Percentiles rank a stretch among this genome's conserved stretches.
Conservation (phyloP, 2,888 invertebrate species). For the Dasypolia templi region DNA sequence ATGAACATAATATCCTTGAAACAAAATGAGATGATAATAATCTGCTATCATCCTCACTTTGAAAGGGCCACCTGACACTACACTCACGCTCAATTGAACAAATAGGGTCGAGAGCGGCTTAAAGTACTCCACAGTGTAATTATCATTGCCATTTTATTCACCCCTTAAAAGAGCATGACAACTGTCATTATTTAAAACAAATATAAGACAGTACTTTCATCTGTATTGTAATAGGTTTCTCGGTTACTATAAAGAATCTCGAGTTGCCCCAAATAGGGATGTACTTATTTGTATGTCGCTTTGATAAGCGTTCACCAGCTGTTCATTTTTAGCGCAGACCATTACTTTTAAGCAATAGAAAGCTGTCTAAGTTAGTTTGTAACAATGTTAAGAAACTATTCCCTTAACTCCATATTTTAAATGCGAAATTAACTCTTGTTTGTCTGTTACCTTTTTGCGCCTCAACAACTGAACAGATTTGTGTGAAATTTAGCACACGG, state of each 20-base stretch:
- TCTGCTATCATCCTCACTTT: constrained; percentile 25
- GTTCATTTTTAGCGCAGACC: neutral
- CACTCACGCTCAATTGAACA: constrained; percentile 58
- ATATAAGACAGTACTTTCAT: neutral
- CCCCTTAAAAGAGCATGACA: constrained; percentile 18
- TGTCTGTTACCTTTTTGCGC: no score
- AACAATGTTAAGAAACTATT: neutral
- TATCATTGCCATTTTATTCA: constrained; percentile 39
- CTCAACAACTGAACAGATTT: neutral
- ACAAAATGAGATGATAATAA: constrained; percentile 11
- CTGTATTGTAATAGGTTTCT: neutral
- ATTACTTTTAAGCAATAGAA: no score
- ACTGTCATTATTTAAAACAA: constrained; percentile 22
- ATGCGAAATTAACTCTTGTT: neutral
- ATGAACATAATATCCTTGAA: neutral
- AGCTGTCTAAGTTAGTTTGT: no score
- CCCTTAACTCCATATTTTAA: neutral
- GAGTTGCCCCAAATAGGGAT: no score
- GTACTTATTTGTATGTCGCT: no score
- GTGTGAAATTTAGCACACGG: neutral
- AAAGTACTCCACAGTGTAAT: constrained; percentile 37
- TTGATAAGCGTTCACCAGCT: neutral
- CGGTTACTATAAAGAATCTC: neutral
- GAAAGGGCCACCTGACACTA: constrained; percentile 50
- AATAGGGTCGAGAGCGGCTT: constrained; percentile 50